A percentile compares a stretch with the other conserved stretches of the same genome.
Conservation (phyloP, 1,140 invertebrate species). For the Saccostrea cuccullata region DNA sequence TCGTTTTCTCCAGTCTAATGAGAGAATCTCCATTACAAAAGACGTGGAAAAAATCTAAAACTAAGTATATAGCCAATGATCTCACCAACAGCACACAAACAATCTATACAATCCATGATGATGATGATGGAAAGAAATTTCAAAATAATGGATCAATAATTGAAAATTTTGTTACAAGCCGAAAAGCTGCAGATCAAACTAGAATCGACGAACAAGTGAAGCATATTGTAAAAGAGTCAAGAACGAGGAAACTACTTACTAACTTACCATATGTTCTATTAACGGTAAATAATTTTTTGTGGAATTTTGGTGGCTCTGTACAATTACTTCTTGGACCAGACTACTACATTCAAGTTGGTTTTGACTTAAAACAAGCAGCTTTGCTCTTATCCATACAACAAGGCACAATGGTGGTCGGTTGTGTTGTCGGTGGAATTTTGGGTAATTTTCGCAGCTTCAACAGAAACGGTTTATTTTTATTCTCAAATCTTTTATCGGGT, state of each 20-base stretch:
- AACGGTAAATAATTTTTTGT: constrained; percentile 70
- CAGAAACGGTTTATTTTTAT: constrained; percentile 63
- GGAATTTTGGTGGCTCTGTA: constrained; percentile 68
- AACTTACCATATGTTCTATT: constrained; percentile 68
- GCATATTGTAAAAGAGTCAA: background rate
- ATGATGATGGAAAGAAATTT: background rate
- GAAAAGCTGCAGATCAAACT: background rate
- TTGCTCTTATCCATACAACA: constrained; percentile 60
- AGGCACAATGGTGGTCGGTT: constrained; percentile 64
- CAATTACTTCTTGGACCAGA: constrained; percentile 66
- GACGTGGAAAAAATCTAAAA: background rate
- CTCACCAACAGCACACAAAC: background rate
- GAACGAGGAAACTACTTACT: background rate
- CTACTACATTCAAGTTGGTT: constrained; percentile 60
- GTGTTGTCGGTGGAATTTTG: constrained; percentile 66
- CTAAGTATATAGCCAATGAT: background rate
- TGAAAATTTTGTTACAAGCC: background rate
- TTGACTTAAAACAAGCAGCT: constrained; percentile 60
- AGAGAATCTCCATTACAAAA: background rate
- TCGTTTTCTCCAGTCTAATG: constrained; percentile 67
- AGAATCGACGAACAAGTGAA: background rate
- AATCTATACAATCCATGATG: background rate
- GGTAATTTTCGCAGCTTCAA: constrained; percentile 64
- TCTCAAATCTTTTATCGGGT: constrained; percentile 63
- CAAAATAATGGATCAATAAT: background rate